Conservation (phyloP, 2,113 vertebrate species). For the Poeciliopsis turrubarensis region DNA sequence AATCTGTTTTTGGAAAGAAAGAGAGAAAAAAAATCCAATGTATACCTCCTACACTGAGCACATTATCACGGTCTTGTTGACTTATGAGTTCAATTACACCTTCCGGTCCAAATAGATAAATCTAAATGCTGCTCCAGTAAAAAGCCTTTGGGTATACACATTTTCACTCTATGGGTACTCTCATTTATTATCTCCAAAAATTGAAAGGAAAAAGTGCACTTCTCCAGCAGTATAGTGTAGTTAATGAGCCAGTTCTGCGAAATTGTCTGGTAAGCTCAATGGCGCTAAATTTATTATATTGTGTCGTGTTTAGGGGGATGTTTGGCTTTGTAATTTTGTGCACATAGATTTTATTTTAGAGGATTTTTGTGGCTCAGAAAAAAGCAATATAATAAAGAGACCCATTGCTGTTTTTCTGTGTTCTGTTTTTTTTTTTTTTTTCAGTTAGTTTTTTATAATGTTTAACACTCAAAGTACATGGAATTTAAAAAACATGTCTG, state of each 20-base stretch:
- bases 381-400: background rate
- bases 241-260: conserved; percentile 19
- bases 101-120: conserved; percentile 44
- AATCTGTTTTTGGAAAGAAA: conserved; percentile 14
- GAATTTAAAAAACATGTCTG: conserved; percentile 60
- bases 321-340: conserved; percentile 17
- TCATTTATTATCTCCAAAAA: conserved; percentile 38
- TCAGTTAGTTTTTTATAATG: background rate
- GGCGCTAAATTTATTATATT: conserved; percentile 9
- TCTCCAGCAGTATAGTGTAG: conserved; percentile 5
- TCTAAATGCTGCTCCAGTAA: conserved; percentile 38
- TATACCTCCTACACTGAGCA: conserved; percentile 8
- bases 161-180: conserved; percentile 22
- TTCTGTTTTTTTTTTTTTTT: conserved; percentile 10
- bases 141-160: conserved; percentile 41
- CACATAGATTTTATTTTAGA: conserved; percentile 4
- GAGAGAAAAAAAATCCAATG: conserved; percentile 8
- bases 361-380: background rate
- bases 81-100: conserved; percentile 58
- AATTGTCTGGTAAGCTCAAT: background rate
- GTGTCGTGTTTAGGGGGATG: background rate
- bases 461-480: conserved; percentile 16
- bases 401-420: background rate
- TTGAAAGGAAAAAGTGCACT: conserved; percentile 44
- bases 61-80: conserved; percentile 29